phyloP scores from a whole-genome alignment of 2,888 invertebrate genomes.

The Netelia melanura region DNA sequence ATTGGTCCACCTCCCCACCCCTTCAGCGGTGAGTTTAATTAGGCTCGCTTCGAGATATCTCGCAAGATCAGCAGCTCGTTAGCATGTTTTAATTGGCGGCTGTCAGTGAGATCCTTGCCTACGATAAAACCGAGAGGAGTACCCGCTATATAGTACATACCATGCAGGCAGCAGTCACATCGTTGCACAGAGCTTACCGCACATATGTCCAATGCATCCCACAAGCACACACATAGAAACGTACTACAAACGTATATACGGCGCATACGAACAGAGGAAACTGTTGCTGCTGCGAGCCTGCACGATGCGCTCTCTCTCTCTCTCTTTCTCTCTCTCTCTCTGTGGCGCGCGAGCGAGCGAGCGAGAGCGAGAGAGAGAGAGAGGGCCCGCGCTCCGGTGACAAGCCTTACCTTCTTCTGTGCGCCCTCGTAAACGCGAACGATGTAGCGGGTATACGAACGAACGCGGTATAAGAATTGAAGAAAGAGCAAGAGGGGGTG shows the following conservation, averaged over 20 bases:
- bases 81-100: slow-evolving; percentile 85
- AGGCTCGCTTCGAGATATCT: slow-evolving; percentile 80
- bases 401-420: slow-evolving; percentile 75
- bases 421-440: slow-evolving; percentile 58
- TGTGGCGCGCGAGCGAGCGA: background rate
- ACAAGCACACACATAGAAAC: slow-evolving; percentile 25
- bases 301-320: slow-evolving; percentile 46
- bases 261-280: slow-evolving; percentile 39
- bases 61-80: slow-evolving; percentile 84
- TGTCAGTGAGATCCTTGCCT: slow-evolving; percentile 82
- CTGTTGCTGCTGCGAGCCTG: slow-evolving; percentile 53
- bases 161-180: slow-evolving; percentile 55
- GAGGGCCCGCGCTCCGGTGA: slow-evolving; percentile 76
- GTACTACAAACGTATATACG: slow-evolving; percentile 18
- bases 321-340: background rate
- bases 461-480: slow-evolving; percentile 55
- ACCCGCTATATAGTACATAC: slow-evolving; percentile 52
- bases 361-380: background rate
- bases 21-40: slow-evolving; percentile 81
- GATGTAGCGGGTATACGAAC: slow-evolving; percentile 37
- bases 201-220: slow-evolving; percentile 55
- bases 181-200: slow-evolving; percentile 34
- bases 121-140: slow-evolving; percentile 76
- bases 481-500: slow-evolving; percentile 44
- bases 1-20: slow-evolving; percentile 66